Conservation (phyloP, 2,797 vertebrate genomes). For the Eulemur albifrons region DNA sequence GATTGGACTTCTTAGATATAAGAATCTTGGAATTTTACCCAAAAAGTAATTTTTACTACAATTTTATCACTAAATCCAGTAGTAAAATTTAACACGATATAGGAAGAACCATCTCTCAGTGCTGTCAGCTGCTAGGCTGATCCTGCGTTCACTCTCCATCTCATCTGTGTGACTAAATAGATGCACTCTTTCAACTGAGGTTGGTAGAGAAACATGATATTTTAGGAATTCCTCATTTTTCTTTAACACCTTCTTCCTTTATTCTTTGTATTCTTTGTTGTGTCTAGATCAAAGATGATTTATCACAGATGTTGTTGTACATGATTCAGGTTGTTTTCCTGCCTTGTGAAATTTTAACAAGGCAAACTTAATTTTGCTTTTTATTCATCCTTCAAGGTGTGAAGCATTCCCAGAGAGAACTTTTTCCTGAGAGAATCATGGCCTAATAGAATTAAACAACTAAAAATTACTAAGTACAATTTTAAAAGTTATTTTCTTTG, state of each 20-base stretch:
- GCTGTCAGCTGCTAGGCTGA: neutral
- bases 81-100: neutral
- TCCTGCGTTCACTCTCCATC: neutral
- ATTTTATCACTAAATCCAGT: neutral
- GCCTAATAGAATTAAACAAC: constrained; percentile 14
- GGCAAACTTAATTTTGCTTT: constrained; percentile 48
- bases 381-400: constrained; percentile 33
- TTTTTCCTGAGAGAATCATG: neutral
- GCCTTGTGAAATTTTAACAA: constrained; percentile 50
- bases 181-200: neutral
- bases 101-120: neutral
- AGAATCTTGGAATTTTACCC: neutral
- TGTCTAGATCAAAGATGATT: constrained; percentile 46
- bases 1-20: neutral
- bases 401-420: neutral
- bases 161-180: neutral
- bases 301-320: neutral
- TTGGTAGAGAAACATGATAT: neutral
- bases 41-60: neutral
- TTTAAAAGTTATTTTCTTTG: neutral
- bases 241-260: neutral
- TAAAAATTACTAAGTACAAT: neutral
- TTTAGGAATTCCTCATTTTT: neutral
- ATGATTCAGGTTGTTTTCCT: neutral
- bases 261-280: constrained; percentile 1